A percentile compares a stretch with the other conserved stretches of the same genome.
These are phyloP conservation scores for Potamarius usumacintae DNA, from an alignment of 2,113 vertebrate genomes.

Conservation along the genomic window DNA sequence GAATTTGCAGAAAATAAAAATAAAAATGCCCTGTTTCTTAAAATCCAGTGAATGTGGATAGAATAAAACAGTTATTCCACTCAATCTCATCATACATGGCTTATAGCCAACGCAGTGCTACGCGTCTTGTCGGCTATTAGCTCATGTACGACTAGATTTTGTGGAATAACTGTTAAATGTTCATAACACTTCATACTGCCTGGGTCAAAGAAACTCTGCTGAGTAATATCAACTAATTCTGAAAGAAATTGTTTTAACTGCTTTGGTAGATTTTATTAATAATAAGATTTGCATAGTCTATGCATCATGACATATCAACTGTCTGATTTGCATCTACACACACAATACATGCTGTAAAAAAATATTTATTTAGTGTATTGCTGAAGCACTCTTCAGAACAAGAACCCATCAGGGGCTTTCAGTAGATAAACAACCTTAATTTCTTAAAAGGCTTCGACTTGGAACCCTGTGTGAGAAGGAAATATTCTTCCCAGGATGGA, in stretches of 20 bases:
- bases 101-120: too few relatives aligned
- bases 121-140: too few relatives aligned
- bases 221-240: neutral
- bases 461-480: neutral
- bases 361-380: neutral
- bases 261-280: neutral
- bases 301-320: neutral
- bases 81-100: too few relatives aligned
- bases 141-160: too few relatives aligned
- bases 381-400: neutral
- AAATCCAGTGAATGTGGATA: too few relatives aligned
- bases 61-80: too few relatives aligned
- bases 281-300: neutral
- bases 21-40: too few relatives aligned
- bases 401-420: too few relatives aligned
- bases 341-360: neutral
- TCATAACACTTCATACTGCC: neutral
- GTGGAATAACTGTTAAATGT: too few relatives aligned
- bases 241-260: neutral
- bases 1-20: too few relatives aligned
- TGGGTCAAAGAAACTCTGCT: neutral
- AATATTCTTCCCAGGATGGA: neutral
- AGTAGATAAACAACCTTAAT: neutral
- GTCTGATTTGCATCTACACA: neutral
- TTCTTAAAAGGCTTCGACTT: neutral